Evolutionary conservation across 1,140 invertebrate genomes (phyloP).

Genomic region (Limonius californicus): DNA sequence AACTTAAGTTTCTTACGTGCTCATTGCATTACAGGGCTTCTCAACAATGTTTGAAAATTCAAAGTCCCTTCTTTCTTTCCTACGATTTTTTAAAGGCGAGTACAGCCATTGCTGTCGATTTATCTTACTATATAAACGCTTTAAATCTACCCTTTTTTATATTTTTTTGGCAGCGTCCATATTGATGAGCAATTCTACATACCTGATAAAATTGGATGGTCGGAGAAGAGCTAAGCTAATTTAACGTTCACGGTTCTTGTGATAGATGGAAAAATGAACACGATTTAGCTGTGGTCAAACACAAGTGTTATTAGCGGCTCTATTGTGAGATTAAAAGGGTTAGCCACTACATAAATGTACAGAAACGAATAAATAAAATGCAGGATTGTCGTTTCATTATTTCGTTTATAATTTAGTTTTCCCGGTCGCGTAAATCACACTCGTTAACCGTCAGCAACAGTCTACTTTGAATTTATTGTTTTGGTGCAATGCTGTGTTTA

Average conservation of each 20-base stretch:
- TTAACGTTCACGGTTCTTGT: background rate
- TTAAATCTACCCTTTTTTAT: too few relatives aligned
- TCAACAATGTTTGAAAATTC: too few relatives aligned
- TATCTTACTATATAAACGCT: too few relatives aligned
- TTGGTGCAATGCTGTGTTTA: constrained; percentile 16
- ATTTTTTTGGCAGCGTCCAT: too few relatives aligned
- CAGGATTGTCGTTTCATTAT: constrained; percentile 21
- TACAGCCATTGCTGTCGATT: too few relatives aligned
- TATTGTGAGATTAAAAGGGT: constrained; percentile 4
- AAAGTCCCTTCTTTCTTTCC: too few relatives aligned
- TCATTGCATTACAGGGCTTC: too few relatives aligned
- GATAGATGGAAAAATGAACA: constrained; percentile 1
- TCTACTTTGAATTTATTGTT: constrained; percentile 22
- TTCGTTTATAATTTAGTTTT: constrained; percentile 22
- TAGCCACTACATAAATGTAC: constrained; percentile 7
- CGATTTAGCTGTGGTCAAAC: constrained; percentile 6
- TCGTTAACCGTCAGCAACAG: constrained; percentile 21
- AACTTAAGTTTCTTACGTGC: too few relatives aligned
- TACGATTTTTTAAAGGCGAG: too few relatives aligned
- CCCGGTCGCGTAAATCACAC: constrained; percentile 19
- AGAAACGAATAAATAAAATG: constrained; percentile 19
- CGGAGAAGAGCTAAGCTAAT: too few relatives aligned
- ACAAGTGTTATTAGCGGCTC: constrained; percentile 7
- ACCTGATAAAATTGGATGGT: too few relatives aligned
- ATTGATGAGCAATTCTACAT: too few relatives aligned